Conservation (phyloP, 2,113 vertebrate species). For the Ctenodactylus gundi region DNA sequence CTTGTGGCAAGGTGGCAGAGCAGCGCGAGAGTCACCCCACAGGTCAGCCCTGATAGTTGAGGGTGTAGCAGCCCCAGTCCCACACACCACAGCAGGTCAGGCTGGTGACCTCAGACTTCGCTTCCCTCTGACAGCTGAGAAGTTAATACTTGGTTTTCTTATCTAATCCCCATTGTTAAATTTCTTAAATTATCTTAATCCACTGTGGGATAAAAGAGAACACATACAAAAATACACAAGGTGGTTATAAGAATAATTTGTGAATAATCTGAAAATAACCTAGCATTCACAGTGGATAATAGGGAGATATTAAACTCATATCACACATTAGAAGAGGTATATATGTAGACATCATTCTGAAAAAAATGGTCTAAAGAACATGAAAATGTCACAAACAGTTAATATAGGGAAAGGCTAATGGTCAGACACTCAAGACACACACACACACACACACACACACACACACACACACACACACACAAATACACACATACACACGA, state of each 20-base stretch:
- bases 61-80: neutral
- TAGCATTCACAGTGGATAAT: slow-evolving; percentile 82
- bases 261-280: slow-evolving; percentile 68
- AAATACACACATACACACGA: neutral
- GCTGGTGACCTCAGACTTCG: neutral
- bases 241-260: slow-evolving; percentile 77
- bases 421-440: too few species aligned
- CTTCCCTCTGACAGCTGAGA: slow-evolving; percentile 36
- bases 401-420: slow-evolving; percentile 73
- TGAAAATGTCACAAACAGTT: slow-evolving; percentile 69
- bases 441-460: neutral
- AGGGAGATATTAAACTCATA: slow-evolving; percentile 77
- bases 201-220: slow-evolving; percentile 67
- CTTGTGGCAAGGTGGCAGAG: slow-evolving; percentile 27
- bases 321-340: slow-evolving; percentile 75
- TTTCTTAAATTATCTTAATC: slow-evolving; percentile 40
- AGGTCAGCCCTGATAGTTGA: neutral
- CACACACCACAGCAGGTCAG: neutral
- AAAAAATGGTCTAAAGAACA: slow-evolving; percentile 76
- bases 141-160: slow-evolving; percentile 8
- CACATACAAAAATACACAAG: slow-evolving; percentile 75
- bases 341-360: slow-evolving; percentile 75
- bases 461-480: slow-evolving; percentile 47
- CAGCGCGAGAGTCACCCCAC: neutral
- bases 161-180: neutral